Percentiles rank a stretch among this genome's conserved stretches.
Conservation (phyloP, 2,797 vertebrate species). For the Brotula barbata region DNA sequence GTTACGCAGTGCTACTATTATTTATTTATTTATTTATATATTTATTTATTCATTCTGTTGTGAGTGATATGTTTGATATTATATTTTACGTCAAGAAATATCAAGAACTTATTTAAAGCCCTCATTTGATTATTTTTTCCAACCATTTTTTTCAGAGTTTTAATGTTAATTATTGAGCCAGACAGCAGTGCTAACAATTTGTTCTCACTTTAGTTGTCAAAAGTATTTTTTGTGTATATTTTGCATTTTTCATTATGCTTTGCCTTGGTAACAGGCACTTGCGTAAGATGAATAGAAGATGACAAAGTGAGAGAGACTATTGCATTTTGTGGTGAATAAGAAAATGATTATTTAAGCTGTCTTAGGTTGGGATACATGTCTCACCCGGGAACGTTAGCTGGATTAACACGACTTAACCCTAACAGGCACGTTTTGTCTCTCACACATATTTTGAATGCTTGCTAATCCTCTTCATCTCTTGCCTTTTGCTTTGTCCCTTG, state of each 20-base stretch:
- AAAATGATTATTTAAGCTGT: slow-evolving; percentile 16
- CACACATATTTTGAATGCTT: slow-evolving; percentile 41
- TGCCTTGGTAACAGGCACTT: slow-evolving; percentile 34
- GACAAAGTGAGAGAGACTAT: slow-evolving; percentile 13
- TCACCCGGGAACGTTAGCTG: slow-evolving; percentile 46
- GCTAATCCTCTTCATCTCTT: slow-evolving; percentile 57
- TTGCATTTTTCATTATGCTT: slow-evolving; percentile 35
- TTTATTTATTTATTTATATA: slow-evolving; percentile 27
- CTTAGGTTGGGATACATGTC: slow-evolving; percentile 15
- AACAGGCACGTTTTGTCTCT: slow-evolving; percentile 45
- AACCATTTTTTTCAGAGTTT: slow-evolving; percentile 10
- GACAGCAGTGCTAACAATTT: slow-evolving; percentile 25
- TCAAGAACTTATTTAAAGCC: slow-evolving; percentile 14
- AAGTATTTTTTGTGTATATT: slow-evolving; percentile 27
- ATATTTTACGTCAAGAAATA: slow-evolving; percentile 41
- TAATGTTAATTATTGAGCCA: slow-evolving; percentile 12
- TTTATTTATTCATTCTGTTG: slow-evolving; percentile 36
- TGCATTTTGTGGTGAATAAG: slow-evolving; percentile 47
- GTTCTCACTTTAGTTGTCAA: slow-evolving; percentile 23
- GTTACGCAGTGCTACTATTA: slow-evolving; percentile 50
- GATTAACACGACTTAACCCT: slow-evolving; percentile 44
- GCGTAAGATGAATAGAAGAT: slow-evolving; percentile 36
- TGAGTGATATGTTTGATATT: slow-evolving; percentile 6
- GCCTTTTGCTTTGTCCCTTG: slow-evolving; percentile 51
- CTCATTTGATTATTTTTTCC: too few relatives aligned